Base-by-base conservation (phyloP, 2,888 invertebrate genomes). In the Tetrapedia diversipes region DNA sequence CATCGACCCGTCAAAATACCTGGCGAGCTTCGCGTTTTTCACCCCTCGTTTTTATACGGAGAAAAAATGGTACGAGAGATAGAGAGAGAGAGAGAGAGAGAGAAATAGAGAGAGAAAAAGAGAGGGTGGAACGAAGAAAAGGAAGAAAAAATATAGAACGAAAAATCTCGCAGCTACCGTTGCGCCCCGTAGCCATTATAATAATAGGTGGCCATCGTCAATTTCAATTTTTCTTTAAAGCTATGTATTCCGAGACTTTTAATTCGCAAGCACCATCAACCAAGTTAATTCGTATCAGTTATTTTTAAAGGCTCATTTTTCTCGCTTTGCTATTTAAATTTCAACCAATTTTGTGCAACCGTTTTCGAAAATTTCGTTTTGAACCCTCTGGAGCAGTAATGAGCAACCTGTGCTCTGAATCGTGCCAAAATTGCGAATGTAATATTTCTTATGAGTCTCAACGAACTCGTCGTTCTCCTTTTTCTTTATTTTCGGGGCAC, bases 171-270 rank as follows among this genome's bases (percentile, higher is more conserved):
- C 54, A 22, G 56, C 43, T 60, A 14, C 57, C 49, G 37, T 65
- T 56, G n/a, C 61, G 34, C 61, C 60, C 51, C 39, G 53, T 57
- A 41, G 47, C 37, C 59, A 45, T 39, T 59, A 53, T 69, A 69
- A 67, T 73, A 80, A 79, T 70, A 51, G 57, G 41, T 43, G 39
- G 59, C 37, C 64, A 34, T 76, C 72, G 77, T 76, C 69, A 82
- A 83, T 83, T 84, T 82, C 82, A 77, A 83, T 83, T 75, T 60
- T 64, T 49, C 39, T 67, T 43, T 24, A n/a, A 65, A 56, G 67
- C n/a, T n/a, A n/a, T n/a, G 45, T 68, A 68, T 79, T 78, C 75
- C 77, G 71, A 65, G 66, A 59, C 61, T 68, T 77, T 76, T 72
- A 74, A 74, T 59, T 64, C 73, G 49, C 69, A 75, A 75, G 63